Percentiles rank a stretch among this genome's conserved stretches.
phyloP scores from a whole-genome alignment of 2,113 vertebrate species.

The Rhynchomys soricoides region DNA sequence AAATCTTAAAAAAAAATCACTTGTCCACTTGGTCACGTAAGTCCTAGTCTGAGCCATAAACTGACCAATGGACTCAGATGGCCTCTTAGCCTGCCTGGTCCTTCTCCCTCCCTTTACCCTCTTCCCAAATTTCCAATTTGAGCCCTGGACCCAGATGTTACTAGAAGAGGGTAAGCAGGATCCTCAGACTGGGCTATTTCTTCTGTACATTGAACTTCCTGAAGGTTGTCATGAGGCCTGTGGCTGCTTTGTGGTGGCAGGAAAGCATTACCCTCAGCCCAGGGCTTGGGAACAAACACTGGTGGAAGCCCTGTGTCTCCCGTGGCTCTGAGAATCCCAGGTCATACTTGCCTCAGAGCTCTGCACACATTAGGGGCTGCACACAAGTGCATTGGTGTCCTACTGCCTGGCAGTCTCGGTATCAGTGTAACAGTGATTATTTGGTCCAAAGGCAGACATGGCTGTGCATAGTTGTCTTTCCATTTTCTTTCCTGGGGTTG shows the following conservation, averaged over 20 bases:
- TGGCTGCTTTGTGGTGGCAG: neutral
- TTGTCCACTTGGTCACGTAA: neutral
- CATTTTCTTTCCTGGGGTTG: neutral
- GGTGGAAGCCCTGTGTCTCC: neutral
- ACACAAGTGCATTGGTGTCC: neutral
- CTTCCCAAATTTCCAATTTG: neutral
- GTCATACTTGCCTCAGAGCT: neutral
- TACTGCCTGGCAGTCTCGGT: neutral
- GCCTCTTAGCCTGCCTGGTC: neutral
- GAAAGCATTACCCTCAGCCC: neutral
- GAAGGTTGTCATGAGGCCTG: neutral
- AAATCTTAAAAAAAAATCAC: too few species aligned
- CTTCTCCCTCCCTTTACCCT: too few species aligned
- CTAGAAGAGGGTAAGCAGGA: neutral
- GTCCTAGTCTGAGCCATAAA: neutral
- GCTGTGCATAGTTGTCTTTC: neutral
- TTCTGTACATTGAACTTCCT: neutral
- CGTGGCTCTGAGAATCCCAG: slow-evolving; percentile 4
- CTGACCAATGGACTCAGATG: neutral
- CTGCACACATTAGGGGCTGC: neutral
- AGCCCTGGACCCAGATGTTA: neutral
- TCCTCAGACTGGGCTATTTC: neutral
- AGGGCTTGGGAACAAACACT: neutral
- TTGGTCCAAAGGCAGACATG: neutral
- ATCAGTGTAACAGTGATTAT: neutral